Conservation (phyloP, 2,888 invertebrate species). For the Autographa pulchrina region DNA sequence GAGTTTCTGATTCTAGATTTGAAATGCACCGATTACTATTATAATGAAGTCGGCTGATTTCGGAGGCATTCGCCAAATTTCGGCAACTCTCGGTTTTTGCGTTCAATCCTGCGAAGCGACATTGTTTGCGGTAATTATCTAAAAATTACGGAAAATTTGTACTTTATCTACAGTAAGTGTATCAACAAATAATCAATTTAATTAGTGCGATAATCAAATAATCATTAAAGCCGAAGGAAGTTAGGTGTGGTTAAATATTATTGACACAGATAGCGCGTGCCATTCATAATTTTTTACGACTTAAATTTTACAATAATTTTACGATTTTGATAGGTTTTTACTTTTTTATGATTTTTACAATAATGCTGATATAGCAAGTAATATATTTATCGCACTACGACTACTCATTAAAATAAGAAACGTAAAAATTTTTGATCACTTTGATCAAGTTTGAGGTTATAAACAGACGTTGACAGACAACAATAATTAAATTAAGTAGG, state of each 20-base stretch:
- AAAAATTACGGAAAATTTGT: not conserved
- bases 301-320: not conserved
- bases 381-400: too few species aligned
- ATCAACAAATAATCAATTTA: not conserved
- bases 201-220: slow-evolving; percentile 8
- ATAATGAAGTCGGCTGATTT: not conserved
- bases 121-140: not conserved
- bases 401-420: too few species aligned
- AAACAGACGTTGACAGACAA: too few species aligned
- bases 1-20: slow-evolving; percentile 19
- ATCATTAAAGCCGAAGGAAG: slow-evolving; percentile 6
- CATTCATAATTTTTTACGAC: slow-evolving; percentile 14
- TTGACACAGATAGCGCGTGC: slow-evolving; percentile 11
- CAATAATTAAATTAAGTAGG: too few species aligned
- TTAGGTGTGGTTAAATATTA: slow-evolving; percentile 13
- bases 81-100: not conserved
- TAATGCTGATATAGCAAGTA: too few species aligned
- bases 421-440: too few species aligned
- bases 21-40: slow-evolving; percentile 34
- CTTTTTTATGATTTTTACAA: not conserved
- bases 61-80: not conserved
- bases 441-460: too few species aligned
- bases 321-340: not conserved
- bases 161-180: not conserved
- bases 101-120: not conserved